phyloP scores from a whole-genome alignment of 2,797 vertebrate genomes.

The Amazona ochrocephala region DNA sequence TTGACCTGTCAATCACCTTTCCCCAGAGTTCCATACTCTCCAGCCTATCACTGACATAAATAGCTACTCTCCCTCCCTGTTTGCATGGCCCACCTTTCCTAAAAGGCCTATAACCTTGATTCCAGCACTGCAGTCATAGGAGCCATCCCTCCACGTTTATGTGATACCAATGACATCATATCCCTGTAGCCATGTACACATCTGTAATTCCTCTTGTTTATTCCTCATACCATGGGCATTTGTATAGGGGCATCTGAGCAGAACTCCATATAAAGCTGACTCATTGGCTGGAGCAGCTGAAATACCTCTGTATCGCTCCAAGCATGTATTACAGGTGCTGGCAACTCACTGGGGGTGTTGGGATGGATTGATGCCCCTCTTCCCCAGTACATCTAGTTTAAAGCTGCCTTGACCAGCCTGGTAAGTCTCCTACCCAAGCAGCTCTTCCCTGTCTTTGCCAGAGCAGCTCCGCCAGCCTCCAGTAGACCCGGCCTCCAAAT shows the following conservation, averaged over 20 bases:
- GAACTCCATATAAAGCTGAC: not conserved
- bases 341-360: not conserved
- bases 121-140: not conserved
- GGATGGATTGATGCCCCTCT: not conserved
- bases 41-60: not conserved
- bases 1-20: not conserved
- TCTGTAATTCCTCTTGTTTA: not conserved
- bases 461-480: not conserved
- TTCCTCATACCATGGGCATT: not conserved
- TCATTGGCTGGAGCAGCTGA: not conserved
- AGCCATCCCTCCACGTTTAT: not conserved
- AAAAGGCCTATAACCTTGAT: not conserved
- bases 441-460: not conserved
- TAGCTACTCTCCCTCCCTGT: not conserved
- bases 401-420: not conserved
- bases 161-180: not conserved
- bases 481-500: not conserved
- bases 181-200: not conserved
- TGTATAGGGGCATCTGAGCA: not conserved
- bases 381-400: not conserved
- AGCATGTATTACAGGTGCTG: not conserved
- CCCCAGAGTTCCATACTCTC: not conserved
- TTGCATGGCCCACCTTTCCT: not conserved
- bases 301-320: not conserved
- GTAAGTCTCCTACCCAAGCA: not conserved